Conservation (phyloP, 2,113 vertebrate genomes). For the Poicephalus meyeri region DNA sequence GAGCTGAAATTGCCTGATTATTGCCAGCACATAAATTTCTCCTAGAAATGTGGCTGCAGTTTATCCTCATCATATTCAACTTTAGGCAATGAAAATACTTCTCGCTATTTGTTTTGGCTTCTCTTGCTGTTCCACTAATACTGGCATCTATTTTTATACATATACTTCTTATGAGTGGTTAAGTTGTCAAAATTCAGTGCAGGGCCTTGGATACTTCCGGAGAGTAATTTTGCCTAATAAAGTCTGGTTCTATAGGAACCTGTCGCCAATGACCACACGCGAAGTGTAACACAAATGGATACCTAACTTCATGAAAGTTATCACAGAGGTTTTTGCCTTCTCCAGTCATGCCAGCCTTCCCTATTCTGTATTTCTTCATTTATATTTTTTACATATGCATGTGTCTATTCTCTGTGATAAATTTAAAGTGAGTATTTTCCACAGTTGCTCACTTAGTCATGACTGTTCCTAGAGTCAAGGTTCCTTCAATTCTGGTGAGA, state of each 20-base stretch:
- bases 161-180: neutral
- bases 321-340: neutral
- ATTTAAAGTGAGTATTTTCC: neutral
- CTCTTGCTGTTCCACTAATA: constrained; percentile 27
- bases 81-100: constrained; percentile 30
- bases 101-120: constrained; percentile 37
- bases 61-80: constrained; percentile 34
- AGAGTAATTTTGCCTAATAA: neutral
- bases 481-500: neutral
- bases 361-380: neutral
- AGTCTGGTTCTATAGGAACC: neutral
- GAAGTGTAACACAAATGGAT: neutral
- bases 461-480: neutral
- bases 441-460: fast-evolving
- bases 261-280: neutral
- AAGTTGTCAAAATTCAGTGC: neutral
- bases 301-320: neutral
- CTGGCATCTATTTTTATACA: neutral
- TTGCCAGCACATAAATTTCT: constrained; percentile 31
- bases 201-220: neutral
- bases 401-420: neutral
- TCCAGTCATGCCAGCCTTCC: neutral
- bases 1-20: neutral
- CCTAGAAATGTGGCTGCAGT: constrained; percentile 33
- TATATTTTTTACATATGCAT: neutral